Conservation (phyloP, 1,140 invertebrate species). For the Nasonia giraulti region DNA sequence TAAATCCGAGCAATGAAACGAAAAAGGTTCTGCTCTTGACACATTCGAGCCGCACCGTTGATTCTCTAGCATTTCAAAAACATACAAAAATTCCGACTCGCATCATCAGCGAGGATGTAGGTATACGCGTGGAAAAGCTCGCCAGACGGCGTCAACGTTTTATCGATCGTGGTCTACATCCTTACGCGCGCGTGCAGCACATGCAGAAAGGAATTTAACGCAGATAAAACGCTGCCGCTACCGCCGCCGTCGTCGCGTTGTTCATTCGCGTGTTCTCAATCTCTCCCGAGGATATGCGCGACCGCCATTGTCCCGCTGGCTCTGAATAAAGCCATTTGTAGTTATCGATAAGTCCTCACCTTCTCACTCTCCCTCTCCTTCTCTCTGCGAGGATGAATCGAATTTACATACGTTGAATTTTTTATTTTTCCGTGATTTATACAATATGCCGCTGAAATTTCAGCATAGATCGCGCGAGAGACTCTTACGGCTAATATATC, state of each 20-base stretch:
- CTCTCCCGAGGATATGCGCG: neutral
- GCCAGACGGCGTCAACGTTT: neutral
- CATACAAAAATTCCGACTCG: neutral
- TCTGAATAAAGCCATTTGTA: constrained; percentile 4
- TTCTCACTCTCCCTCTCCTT: neutral
- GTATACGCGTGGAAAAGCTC: neutral
- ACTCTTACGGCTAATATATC: no score
- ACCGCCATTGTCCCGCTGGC: neutral
- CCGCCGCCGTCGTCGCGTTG: neutral
- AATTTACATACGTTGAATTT: neutral
- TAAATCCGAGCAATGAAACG: no score
- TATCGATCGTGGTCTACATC: constrained; percentile 16
- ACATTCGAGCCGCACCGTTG: neutral
- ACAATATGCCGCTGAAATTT: no score
- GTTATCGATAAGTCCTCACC: neutral
- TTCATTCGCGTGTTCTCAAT: neutral
- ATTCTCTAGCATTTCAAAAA: neutral
- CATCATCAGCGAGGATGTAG: neutral
- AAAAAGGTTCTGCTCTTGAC: no score
- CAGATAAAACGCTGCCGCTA: neutral
- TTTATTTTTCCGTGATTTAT: neutral
- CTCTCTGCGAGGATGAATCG: neutral
- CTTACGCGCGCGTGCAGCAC: neutral
- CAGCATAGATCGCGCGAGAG: no score
- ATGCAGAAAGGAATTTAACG: neutral